Evolutionary conservation across 2,888 invertebrate genomes (phyloP).

Genomic region (Troglohyphantes excavatus): DNA sequence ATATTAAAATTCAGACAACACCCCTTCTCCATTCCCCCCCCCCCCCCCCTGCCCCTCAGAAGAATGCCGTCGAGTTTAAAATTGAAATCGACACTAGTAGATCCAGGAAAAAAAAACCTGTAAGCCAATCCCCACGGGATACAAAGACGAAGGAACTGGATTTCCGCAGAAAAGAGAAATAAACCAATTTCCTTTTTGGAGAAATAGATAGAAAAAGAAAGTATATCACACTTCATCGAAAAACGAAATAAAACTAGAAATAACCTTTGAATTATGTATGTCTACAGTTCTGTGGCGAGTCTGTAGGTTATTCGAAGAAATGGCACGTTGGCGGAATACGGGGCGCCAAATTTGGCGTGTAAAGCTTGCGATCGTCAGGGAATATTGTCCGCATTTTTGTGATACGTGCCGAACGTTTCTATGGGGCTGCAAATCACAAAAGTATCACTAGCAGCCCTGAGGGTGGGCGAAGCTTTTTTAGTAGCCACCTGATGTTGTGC

Average conservation of each 20-base stretch:
- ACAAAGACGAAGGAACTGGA: not conserved
- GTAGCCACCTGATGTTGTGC: not conserved
- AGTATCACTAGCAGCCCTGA: not conserved
- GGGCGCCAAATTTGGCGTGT: not conserved
- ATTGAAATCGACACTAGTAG: not conserved
- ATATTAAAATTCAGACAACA: too few species aligned
- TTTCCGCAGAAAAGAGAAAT: not conserved
- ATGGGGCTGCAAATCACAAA: not conserved
- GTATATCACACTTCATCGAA: not conserved
- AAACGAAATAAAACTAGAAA: constrained; percentile 1
- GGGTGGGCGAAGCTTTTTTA: not conserved
- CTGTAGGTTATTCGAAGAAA: too few species aligned
- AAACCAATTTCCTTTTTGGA: not conserved
- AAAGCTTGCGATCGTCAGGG: not conserved
- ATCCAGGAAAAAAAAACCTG: not conserved
- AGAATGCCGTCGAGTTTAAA: too few species aligned
- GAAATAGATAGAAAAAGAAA: not conserved
- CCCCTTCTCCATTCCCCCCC: not conserved
- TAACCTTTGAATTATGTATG: not conserved
- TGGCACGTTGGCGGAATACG: not conserved
- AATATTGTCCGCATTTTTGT: not conserved
- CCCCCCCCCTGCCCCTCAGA: too few species aligned
- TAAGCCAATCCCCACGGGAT: not conserved
- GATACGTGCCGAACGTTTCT: not conserved
- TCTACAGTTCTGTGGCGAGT: not conserved